phyloP scores from a whole-genome alignment of 2,888 invertebrate species.

The Eupithecia subfuscata region DNA sequence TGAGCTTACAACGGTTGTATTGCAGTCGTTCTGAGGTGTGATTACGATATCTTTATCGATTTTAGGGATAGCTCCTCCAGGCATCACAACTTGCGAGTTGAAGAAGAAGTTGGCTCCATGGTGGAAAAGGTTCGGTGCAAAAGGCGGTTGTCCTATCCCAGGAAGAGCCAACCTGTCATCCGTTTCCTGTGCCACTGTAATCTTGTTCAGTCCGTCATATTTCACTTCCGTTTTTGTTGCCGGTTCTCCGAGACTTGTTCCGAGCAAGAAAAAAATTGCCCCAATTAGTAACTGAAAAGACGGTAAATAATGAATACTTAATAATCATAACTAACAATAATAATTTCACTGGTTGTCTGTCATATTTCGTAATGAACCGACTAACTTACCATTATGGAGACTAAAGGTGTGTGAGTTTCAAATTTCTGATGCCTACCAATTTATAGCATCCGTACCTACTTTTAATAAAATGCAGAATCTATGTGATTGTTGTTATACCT shows the following conservation, averaged over 20 bases:
- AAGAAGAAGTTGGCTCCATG: conserved; percentile 60
- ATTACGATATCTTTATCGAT: conserved; percentile 39
- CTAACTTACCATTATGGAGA: conserved; percentile 13
- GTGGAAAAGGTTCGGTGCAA: conserved; percentile 50
- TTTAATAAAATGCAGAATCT: conserved; percentile 13
- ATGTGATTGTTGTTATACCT: conserved; percentile 29
- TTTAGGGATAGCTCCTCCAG: conserved; percentile 37
- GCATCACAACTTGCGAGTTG: conserved; percentile 52
- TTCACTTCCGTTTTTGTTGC: conserved; percentile 40
- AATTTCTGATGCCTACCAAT: conserved; percentile 9
- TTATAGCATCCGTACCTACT: conserved; percentile 27
- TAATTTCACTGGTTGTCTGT: not conserved
- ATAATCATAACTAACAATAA: not conserved
- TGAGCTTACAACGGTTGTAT: conserved; percentile 10
- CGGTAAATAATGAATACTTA: not conserved
- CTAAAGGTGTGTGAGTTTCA: not conserved
- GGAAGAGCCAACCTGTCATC: conserved; percentile 32
- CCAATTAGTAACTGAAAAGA: conserved; percentile 48
- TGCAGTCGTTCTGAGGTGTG: conserved; percentile 14
- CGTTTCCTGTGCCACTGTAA: conserved; percentile 45
- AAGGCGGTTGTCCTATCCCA: conserved; percentile 38
- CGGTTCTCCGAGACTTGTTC: conserved; percentile 40
- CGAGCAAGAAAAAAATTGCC: conserved; percentile 49
- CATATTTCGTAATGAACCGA: not conserved
- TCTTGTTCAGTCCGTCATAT: conserved; percentile 42